Conservation (phyloP, 2,888 invertebrate genomes). For the Sphinx pinastri region DNA sequence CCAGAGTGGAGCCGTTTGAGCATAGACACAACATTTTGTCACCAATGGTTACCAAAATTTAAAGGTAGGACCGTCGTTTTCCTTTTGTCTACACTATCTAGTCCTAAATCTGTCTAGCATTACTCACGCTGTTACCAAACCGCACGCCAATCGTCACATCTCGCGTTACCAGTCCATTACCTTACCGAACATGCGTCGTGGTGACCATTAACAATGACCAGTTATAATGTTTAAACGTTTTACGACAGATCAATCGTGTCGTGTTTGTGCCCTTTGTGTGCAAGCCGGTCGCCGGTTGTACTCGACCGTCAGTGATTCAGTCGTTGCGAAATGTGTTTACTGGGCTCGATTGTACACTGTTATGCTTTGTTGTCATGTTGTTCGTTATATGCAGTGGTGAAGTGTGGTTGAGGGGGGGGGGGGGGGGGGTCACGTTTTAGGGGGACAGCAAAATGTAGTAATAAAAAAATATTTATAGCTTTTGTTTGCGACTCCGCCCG, state of each 20-base stretch:
- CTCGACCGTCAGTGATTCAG: constrained; percentile 35
- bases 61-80: too few relatives aligned
- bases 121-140: neutral
- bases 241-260: constrained; percentile 7
- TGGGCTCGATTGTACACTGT: neutral
- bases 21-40: too few relatives aligned
- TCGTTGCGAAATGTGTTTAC: constrained; percentile 39
- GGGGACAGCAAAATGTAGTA: too few relatives aligned
- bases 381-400: too few relatives aligned
- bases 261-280: constrained; percentile 24
- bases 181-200: neutral
- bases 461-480: too few relatives aligned
- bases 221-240: neutral
- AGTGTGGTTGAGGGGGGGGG: too few relatives aligned
- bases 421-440: too few relatives aligned
- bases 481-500: too few relatives aligned
- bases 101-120: too few relatives aligned
- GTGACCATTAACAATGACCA: constrained; percentile 14
- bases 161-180: neutral
- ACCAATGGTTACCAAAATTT: too few relatives aligned
- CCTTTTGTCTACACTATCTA: too few relatives aligned
- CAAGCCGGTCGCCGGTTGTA: constrained; percentile 10
- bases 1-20: too few relatives aligned
- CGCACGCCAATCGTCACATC: neutral
- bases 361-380: neutral